Evolutionary conservation across 2,888 invertebrate species (phyloP), one percentile per base, ranked within the genome.

Genomic region (Cryptocephalus primarius): DNA sequence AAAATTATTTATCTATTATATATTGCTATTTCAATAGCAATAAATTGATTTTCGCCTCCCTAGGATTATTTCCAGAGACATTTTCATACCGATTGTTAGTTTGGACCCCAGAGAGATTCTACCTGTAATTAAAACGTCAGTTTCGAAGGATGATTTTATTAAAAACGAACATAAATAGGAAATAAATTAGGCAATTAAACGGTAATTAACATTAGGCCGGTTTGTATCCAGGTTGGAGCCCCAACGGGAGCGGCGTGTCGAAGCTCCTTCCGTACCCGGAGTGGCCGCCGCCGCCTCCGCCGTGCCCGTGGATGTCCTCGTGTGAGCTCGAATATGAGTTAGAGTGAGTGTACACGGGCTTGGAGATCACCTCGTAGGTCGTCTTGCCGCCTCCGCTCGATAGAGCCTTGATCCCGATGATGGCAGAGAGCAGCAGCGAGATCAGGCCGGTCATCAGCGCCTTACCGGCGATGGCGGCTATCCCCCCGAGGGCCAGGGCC

Each of bases 341-440:
- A 8, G 79, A 74, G 58, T 80, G 80, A 0, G 79, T 77, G 63
- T 86, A 85, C 0, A 87, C 73, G 0, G 88, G 88, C 53, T 87
- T 87, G 41, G 85, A 80, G 8, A 88, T 80, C 48, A 88, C 85
- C 68, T 88, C 88, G 61, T 88, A 88, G 0, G 86, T 86, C 8
- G 86, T 85, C 58, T 71, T 58, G 60, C 82, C 82, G 47, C 80
- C 78, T 1, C 83, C 81, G 1, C 76, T 67, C 2, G 83, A 74
- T 14, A 85, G 65, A 1, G 82, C 77, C 59, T 86, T 86, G 47
- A 87, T 69, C 0, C 86, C 85, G 45, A 85, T 75, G 46, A 86
- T 78, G 0, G 82, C 83, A 0, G 87, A 83, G 0, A 88, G 70
- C 53, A 86, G 77, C 1, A 88, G 72, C 0, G 88, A 85, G 77